Evolutionary conservation across 2,113 vertebrate genomes (phyloP), one percentile per base, ranked within the genome.

Genomic region (Catharus minimus): DNA sequence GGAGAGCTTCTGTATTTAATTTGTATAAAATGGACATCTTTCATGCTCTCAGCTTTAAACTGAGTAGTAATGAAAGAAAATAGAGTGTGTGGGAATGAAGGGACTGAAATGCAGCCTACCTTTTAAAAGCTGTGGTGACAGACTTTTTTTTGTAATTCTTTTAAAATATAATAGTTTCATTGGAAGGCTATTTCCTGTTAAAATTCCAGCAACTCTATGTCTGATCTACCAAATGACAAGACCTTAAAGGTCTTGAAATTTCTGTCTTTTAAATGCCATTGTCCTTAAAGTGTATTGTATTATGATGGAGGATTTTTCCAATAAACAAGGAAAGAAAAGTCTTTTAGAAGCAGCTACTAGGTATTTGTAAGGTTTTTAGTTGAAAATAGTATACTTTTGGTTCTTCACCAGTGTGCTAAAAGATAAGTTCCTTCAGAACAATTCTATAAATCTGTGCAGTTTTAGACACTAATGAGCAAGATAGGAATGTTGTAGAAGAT

Each of bases 251-350:
- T 93, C 81, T 87, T 82, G 46, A 72, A 73, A 76, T 87, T 65
- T 93, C 60, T 84, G 49, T 82, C 65, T 83, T 90, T 89, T 94
- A 92, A 89, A 87, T 89, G 50, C 32, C 17, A 12, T 87, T 73
- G 75, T 94, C 27, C 43, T 87, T 66, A n/a, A 80, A 87, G 58
- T 61, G 55, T 58, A 85, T 85, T 93, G 58, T 93, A 47, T 64
- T 61, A n/a, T 3, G 2, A 33, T 91, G n/a, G 71, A 89, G 33
- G 55, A 76, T 77, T 94, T 94, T 93, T 89, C 67, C 47, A 66
- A 80, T 73, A 91, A 93, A 89, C 82, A 92, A 66, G 87, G 73
- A 71, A 47, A 90, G 52, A 78, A 94, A 89, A 82, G 38, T 21
- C 38, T 69, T 90, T 90, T 91, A 65, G 71, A 87, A 60, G 46